phyloP scores from a whole-genome alignment of 2,888 invertebrate genomes.

The Fabriciana adippe region DNA sequence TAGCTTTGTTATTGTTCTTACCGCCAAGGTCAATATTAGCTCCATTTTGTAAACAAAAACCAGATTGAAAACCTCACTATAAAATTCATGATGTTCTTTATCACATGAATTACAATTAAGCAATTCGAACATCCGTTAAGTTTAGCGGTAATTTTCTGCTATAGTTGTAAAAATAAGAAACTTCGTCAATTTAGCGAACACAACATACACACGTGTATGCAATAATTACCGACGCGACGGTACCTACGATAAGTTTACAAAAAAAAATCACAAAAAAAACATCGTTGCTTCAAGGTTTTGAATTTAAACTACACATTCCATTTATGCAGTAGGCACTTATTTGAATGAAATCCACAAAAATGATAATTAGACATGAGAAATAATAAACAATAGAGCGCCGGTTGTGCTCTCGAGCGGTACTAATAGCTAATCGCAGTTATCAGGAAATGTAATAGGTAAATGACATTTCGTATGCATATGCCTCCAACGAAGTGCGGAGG shows the following conservation, averaged over 20 bases:
- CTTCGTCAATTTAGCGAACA: constrained; percentile 50
- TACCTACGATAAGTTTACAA: constrained; percentile 42
- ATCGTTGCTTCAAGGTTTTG: constrained; percentile 61
- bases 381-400: constrained; percentile 38
- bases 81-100: constrained; percentile 63
- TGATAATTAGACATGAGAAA: constrained; percentile 17
- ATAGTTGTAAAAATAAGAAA: constrained; percentile 54
- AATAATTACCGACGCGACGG: constrained; percentile 53
- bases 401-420: constrained; percentile 65
- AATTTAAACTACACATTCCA: constrained; percentile 75
- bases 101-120: constrained; percentile 49
- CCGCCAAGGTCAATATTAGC: constrained; percentile 68
- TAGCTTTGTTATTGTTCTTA: constrained; percentile 53
- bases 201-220: constrained; percentile 53
- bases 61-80: constrained; percentile 67
- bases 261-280: constrained; percentile 57
- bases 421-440: constrained; percentile 69
- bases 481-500: constrained; percentile 62
- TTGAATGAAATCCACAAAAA: constrained; percentile 21
- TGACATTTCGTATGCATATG: constrained; percentile 75
- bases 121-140: constrained; percentile 53
- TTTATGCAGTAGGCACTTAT: constrained; percentile 46
- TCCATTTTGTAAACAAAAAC: constrained; percentile 70
- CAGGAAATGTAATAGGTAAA: constrained; percentile 65
- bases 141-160: constrained; percentile 59